These are phyloP conservation scores for Hemicordylus capensis DNA, from an alignment of 2,113 vertebrate genomes.

Conservation along the genomic window DNA sequence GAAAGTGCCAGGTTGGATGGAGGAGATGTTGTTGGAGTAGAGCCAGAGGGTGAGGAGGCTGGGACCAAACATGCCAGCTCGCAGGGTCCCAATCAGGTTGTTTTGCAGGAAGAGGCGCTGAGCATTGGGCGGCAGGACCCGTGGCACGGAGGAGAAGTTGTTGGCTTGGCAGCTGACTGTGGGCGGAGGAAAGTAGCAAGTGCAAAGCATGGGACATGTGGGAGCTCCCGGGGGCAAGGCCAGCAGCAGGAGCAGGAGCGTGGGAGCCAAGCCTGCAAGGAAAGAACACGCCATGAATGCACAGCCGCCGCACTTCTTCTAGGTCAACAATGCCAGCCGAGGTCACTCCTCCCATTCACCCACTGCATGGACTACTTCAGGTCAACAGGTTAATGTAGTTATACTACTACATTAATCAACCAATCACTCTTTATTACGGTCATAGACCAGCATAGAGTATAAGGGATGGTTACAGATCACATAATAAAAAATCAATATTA, in stretches of 20 bases:
- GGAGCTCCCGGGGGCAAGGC: constrained; percentile 77
- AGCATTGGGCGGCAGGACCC: constrained; percentile 86
- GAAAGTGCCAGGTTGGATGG: constrained; percentile 93
- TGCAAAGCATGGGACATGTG: constrained; percentile 90
- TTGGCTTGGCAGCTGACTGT: constrained; percentile 98
- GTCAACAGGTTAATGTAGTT: background rate
- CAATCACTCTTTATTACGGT: too few relatives aligned
- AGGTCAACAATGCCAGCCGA: background rate
- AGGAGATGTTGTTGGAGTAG: constrained; percentile 96
- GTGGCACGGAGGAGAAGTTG: constrained; percentile 91
- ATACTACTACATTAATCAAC: too few relatives aligned
- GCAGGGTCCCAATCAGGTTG: constrained; percentile 93
- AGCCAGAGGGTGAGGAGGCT: constrained; percentile 93
- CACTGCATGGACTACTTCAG: background rate
- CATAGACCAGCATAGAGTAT: too few relatives aligned
- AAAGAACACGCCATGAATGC: background rate
- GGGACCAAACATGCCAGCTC: constrained; percentile 92
- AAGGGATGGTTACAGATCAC: too few relatives aligned
- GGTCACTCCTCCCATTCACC: background rate
- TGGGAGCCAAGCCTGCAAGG: constrained; percentile 1
- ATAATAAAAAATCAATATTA: too few relatives aligned
- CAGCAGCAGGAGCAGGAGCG: constrained; percentile 79
- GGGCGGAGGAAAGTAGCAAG: constrained; percentile 95
- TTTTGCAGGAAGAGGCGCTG: constrained; percentile 97
- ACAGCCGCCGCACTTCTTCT: background rate